phyloP scores from a whole-genome alignment of 2,888 invertebrate species.

The Leucophenga maculata region DNA sequence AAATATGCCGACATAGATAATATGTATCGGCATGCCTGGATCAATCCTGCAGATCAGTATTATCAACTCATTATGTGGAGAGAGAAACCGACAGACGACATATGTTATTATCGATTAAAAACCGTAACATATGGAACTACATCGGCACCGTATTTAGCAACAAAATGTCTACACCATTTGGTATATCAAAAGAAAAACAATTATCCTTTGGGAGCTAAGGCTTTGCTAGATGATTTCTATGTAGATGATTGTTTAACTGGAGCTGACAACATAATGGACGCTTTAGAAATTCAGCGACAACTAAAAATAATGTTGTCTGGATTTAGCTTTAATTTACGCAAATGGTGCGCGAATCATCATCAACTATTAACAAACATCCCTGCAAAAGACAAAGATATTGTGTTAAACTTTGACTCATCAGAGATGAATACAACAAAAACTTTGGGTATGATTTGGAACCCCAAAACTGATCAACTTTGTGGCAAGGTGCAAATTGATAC shows the following conservation, averaged over 20 bases:
- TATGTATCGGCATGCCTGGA: constrained; percentile 23
- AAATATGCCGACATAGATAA: not conserved
- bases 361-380: constrained; percentile 7
- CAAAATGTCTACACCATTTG: not conserved
- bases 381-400: constrained; percentile 2
- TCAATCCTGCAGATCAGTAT: constrained; percentile 10
- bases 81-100: not conserved
- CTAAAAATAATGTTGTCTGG: constrained; percentile 20
- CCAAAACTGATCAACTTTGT: not conserved
- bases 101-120: constrained; percentile 8
- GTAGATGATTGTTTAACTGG: constrained; percentile 31
- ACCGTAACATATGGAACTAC: constrained; percentile 2
- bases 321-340: constrained; percentile 7
- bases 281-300: constrained; percentile 1
- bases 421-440: not conserved
- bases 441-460: constrained; percentile 3
- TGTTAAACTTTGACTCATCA: not conserved
- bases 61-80: not conserved
- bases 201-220: not conserved
- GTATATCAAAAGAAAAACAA: not conserved
- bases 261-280: constrained; percentile 14
- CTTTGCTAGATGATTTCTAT: constrained; percentile 23
- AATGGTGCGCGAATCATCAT: constrained; percentile 27
- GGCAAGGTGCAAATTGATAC: too few species aligned
- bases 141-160: not conserved